These are phyloP conservation scores for Lepidurus apus DNA, from an alignment of 1,140 invertebrate genomes.

Conservation along the genomic window DNA sequence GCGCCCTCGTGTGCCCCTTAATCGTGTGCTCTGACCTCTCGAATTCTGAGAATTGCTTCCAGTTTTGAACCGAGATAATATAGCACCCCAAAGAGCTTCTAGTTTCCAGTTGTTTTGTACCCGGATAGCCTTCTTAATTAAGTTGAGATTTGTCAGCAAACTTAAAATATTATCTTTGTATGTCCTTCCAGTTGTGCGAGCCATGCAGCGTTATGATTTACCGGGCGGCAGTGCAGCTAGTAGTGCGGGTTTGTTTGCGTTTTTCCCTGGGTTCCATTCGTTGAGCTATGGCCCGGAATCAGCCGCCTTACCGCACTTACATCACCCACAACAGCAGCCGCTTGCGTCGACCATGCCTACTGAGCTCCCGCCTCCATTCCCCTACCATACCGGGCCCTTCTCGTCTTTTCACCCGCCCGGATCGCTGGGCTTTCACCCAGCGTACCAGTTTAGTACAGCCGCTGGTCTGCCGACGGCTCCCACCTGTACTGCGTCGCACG, in stretches of 20 bases:
- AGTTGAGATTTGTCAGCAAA: neutral
- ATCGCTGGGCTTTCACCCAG: neutral
- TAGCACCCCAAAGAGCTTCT: constrained; percentile 11
- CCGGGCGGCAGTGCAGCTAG: neutral
- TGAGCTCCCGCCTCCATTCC: neutral
- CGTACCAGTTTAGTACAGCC: neutral
- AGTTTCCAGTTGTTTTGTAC: neutral
- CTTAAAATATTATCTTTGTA: neutral
- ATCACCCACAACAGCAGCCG: constrained; percentile 3
- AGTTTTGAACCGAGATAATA: neutral
- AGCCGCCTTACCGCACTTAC: neutral
- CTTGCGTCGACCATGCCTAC: neutral
- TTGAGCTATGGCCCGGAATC: neutral
- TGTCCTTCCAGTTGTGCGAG: neutral
- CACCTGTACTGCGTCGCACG: neutral
- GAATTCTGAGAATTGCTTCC: neutral
- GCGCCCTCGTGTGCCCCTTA: neutral
- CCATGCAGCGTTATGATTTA: constrained; percentile 11
- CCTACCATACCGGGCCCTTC: neutral
- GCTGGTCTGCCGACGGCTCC: constrained; percentile 6
- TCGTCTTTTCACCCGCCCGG: neutral
- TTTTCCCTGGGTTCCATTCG: constrained; percentile 4
- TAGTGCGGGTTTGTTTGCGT: neutral
- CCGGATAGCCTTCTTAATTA: neutral
- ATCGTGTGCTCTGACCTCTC: neutral